These are phyloP conservation scores for Bemisia tabaci DNA, from an alignment of 1,140 invertebrate genomes.

Conservation along the genomic window DNA sequence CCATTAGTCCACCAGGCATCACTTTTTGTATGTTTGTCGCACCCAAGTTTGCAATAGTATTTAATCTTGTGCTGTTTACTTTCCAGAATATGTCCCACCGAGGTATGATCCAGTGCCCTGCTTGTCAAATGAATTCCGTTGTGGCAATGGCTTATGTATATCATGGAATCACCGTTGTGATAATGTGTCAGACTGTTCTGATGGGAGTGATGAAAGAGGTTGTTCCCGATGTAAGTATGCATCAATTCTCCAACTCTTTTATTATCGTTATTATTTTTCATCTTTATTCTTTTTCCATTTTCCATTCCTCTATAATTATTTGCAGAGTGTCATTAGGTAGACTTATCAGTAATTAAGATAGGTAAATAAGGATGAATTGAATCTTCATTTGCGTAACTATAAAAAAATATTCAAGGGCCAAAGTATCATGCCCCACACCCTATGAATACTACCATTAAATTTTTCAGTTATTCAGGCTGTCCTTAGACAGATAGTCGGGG, in stretches of 20 bases:
- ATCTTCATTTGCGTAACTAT: no score
- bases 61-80: no score
- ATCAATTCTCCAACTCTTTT: not conserved
- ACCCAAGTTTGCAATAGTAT: no score
- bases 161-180: slow-evolving; percentile 43
- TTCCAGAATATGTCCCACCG: no score
- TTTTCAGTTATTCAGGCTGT: no score
- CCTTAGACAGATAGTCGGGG: no score
- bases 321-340: not conserved
- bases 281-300: not conserved
- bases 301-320: not conserved
- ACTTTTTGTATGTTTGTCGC: no score
- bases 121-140: slow-evolving; percentile 40
- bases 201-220: slow-evolving; percentile 41
- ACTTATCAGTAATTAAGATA: slow-evolving; percentile 15
- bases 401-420: no score
- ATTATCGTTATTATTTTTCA: slow-evolving; percentile 1
- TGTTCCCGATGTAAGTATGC: slow-evolving; percentile 26
- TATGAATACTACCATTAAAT: no score
- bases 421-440: no score
- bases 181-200: slow-evolving; percentile 40
- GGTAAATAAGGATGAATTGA: slow-evolving; percentile 54
- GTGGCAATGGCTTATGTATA: slow-evolving; percentile 49
- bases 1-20: no score
- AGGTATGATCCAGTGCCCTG: slow-evolving; percentile 12